These are phyloP conservation scores for Anomalospiza imberbis DNA, from an alignment of 2,797 vertebrate species.

Conservation along the genomic window DNA sequence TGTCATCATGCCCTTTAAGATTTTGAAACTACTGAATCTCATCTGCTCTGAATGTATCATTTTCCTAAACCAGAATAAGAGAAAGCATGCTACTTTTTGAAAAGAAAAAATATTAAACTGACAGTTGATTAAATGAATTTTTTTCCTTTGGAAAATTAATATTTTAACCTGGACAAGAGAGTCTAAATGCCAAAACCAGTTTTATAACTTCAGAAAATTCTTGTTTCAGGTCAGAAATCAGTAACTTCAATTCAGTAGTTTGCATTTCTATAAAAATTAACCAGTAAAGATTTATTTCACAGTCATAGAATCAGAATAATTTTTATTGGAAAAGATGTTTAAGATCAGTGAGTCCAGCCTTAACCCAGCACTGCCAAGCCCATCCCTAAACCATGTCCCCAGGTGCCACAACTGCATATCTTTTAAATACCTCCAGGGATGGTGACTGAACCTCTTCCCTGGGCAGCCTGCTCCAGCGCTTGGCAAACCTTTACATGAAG, in stretches of 20 bases:
- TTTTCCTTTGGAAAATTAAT: not conserved
- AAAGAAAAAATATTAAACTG: not conserved
- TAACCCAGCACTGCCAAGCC: not conserved
- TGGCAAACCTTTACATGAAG: not conserved
- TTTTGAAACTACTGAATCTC: not conserved
- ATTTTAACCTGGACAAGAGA: not conserved
- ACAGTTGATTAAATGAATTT: not conserved
- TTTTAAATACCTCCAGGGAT: not conserved
- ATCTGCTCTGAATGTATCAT: not conserved
- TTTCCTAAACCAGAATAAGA: not conserved
- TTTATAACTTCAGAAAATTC: not conserved
- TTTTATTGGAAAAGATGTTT: not conserved
- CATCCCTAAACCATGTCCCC: not conserved
- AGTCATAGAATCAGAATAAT: not conserved
- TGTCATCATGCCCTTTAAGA: not conserved
- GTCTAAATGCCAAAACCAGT: not conserved
- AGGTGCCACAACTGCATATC: not conserved
- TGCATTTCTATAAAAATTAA: not conserved
- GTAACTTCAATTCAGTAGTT: not conserved
- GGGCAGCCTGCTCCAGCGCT: not conserved
- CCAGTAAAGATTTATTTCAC: not conserved
- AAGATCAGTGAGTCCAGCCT: not conserved
- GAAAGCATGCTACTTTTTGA: not conserved
- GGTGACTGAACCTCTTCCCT: not conserved
- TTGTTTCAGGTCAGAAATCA: not conserved